Percentiles rank a stretch among this genome's conserved stretches.
Conservation (phyloP, 1,140 invertebrate species). For the Melitaea cinxia region DNA sequence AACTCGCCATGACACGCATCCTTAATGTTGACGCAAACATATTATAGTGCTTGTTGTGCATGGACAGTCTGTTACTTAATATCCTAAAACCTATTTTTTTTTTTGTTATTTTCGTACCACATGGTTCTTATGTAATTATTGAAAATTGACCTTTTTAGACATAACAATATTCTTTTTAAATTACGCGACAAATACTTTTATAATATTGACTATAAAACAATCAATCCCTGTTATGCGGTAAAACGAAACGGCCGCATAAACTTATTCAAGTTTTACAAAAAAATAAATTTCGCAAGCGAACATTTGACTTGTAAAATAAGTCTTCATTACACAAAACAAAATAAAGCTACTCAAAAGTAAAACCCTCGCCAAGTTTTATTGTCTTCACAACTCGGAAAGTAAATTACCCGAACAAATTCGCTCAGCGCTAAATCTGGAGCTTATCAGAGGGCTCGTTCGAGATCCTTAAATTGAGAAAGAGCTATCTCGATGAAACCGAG, state of each 20-base stretch:
- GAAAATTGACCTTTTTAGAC: no score
- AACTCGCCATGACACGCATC: conserved; percentile 58
- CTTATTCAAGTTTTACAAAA: conserved; percentile 14
- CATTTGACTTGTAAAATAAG: conserved; percentile 60
- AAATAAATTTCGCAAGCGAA: conserved; percentile 29
- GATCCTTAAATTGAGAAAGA: conserved; percentile 76
- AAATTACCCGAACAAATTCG: conserved; percentile 79
- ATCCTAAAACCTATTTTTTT: not conserved
- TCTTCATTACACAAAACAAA: conserved; percentile 72
- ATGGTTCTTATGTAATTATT: no score
- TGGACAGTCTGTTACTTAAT: conserved; percentile 1
- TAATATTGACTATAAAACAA: not conserved
- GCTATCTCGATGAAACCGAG: conserved; percentile 67
- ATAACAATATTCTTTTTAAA: no score
- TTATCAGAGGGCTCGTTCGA: conserved; percentile 69
- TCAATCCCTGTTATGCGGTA: not conserved
- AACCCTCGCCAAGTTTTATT: conserved; percentile 69
- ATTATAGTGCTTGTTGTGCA: conserved; percentile 32
- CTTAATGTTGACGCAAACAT: conserved; percentile 61
- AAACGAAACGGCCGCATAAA: conserved; percentile 18
- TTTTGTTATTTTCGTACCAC: not conserved
- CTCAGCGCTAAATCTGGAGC: conserved; percentile 74
- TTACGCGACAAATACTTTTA: not conserved
- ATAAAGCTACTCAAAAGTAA: conserved; percentile 66
- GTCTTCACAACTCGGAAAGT: conserved; percentile 75